These are phyloP conservation scores for Congeria kusceri DNA, from an alignment of 2,888 invertebrate species.

Conservation along the genomic window DNA sequence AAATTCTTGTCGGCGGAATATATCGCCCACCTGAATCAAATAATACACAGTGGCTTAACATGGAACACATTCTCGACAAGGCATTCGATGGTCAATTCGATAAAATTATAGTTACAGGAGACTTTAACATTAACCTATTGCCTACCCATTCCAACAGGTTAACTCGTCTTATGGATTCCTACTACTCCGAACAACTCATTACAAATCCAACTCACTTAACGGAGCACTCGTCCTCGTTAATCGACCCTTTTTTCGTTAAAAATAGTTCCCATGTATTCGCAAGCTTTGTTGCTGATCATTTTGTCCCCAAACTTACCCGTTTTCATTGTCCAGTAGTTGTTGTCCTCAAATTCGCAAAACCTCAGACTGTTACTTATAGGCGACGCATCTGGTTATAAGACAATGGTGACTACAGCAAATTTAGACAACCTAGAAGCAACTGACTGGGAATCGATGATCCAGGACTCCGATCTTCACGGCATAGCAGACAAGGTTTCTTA, in stretches of 20 bases:
- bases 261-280: neutral
- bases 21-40: slow-evolving; percentile 28
- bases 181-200: slow-evolving; percentile 19
- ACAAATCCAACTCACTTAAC: slow-evolving; percentile 24
- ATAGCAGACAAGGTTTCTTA: neutral
- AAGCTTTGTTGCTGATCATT: slow-evolving; percentile 18
- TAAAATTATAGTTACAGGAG: slow-evolving; percentile 26
- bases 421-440: neutral
- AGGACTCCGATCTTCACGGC: neutral
- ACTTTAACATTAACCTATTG: slow-evolving; percentile 28
- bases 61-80: slow-evolving; percentile 13
- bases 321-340: slow-evolving; percentile 26
- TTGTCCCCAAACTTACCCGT: slow-evolving; percentile 16
- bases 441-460: neutral
- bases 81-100: slow-evolving; percentile 7
- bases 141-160: slow-evolving; percentile 7
- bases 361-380: neutral
- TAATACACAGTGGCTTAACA: slow-evolving; percentile 2
- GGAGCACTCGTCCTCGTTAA: slow-evolving; percentile 14
- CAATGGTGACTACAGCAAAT: slow-evolving; percentile 7
- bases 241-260: slow-evolving; percentile 20
- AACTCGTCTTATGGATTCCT: slow-evolving; percentile 8
- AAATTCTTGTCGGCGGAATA: slow-evolving; percentile 22
- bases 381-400: slow-evolving; percentile 13
- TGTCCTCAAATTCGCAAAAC: slow-evolving; percentile 6